Evolutionary conservation across 2,888 invertebrate species (phyloP), one percentile per base, ranked within the genome.

Genomic region (Xanthia icteritia): DNA sequence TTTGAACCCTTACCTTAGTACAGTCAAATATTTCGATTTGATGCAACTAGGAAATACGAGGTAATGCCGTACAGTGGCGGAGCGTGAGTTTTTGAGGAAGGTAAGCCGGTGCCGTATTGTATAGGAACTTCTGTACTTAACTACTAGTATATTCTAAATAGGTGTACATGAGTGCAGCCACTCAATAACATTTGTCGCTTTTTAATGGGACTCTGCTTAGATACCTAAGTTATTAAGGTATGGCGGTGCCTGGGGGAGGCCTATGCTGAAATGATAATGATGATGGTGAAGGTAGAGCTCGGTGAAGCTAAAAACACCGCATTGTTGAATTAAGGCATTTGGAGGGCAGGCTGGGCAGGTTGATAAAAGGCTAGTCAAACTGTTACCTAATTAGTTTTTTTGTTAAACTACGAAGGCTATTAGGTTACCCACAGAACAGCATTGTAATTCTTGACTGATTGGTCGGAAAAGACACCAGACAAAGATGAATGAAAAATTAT

Each of bases 121-220:
- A 45, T 61, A 31, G 65, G 6, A 68, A 76, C 86, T 85, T 76
- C 76, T 63, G 56, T 27, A 27, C 8, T 5, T 68, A 51, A n/a
- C n/a, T n/a, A n/a, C n/a, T n/a, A n/a, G n/a, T 85, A n/a, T 42
- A 15, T 42, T 36, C 20, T 72, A 54, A 61, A 54, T 17, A 39
- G 56, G 63, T 36, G 36, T 31, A 42, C 63, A 82, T 73, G 78
- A 81, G 67, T 76, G 65, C 58, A 45, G 58, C 67, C 36, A 67
- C 61, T 81, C 42, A 23, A 67, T 64, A 67, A 17, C n/a, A 70
- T 82, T 73, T 64, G 83, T 54, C 36, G 63, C 31, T 82, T 69
- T 54, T 73, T 81, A 81, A 51, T 11, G 48, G n/a, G 9, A 67
- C 58, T 66, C n/a, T n/a, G n/a, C n/a, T n/a, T n/a, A n/a, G n/a